Percentiles rank a stretch among this genome's conserved stretches.
Evolutionary conservation across 2,797 vertebrate genomes (phyloP).

Genomic region (Taeniopygia guttata): DNA sequence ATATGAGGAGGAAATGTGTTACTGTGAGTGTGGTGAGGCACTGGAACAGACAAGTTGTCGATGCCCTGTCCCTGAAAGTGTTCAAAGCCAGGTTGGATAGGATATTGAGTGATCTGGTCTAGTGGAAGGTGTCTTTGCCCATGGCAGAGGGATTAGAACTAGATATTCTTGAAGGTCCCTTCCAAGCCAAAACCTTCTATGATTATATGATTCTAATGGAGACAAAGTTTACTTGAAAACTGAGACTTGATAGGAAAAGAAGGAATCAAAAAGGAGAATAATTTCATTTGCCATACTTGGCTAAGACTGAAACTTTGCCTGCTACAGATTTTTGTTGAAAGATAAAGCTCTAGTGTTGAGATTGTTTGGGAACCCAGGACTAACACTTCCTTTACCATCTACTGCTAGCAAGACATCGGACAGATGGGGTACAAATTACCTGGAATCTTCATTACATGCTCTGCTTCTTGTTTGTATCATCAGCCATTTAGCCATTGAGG

Average conservation of each 20-base stretch:
- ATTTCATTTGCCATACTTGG: neutral
- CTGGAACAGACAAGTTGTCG: neutral
- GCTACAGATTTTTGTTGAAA: neutral
- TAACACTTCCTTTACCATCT: neutral
- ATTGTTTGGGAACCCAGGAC: neutral
- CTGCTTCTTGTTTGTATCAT: neutral
- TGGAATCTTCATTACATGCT: conserved; percentile 1
- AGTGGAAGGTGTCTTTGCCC: neutral
- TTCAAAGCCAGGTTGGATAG: neutral
- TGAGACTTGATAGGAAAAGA: neutral
- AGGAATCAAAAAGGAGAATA: neutral
- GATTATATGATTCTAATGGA: neutral
- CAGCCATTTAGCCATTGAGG: neutral
- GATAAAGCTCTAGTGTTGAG: neutral
- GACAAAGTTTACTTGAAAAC: neutral
- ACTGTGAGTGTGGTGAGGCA: neutral
- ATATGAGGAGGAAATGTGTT: neutral
- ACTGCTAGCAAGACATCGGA: neutral
- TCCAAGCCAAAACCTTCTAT: neutral
- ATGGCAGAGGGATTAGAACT: accelerated
- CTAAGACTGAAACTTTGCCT: neutral
- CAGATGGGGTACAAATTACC: neutral
- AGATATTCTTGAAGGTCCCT: neutral
- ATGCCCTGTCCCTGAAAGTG: accelerated
- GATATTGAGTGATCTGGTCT: neutral